Percentiles rank a stretch among this genome's conserved stretches.
These are phyloP conservation scores for Melanotaenia duboulayi DNA, from an alignment of 2,113 vertebrate genomes.

Conservation along the genomic window DNA sequence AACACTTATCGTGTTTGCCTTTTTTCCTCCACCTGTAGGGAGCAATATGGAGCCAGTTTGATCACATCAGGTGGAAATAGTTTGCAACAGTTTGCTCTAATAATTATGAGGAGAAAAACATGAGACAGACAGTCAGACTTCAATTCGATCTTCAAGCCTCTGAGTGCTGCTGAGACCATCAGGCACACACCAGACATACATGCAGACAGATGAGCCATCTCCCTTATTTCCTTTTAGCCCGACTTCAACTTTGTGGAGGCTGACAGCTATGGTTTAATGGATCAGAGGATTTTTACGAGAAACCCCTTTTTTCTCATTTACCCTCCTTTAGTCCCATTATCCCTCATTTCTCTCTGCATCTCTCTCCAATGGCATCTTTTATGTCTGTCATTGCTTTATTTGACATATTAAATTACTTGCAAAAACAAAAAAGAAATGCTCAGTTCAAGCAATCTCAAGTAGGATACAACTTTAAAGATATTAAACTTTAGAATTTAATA, in stretches of 20 bases:
- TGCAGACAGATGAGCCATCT: conserved; percentile 30
- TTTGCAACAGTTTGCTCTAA: not conserved
- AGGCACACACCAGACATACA: conserved; percentile 8
- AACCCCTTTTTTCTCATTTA: conserved; percentile 16
- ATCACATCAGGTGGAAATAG: not conserved
- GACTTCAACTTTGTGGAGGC: conserved; percentile 38
- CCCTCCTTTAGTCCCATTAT: not conserved
- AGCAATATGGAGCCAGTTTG: conserved; percentile 3
- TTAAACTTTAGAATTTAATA: not conserved
- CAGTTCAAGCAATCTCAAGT: not conserved
- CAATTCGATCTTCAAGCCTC: not conserved
- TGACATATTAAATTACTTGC: not conserved
- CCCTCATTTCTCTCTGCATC: not conserved
- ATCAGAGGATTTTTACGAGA: conserved; percentile 46
- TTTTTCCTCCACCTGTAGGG: conserved; percentile 22
- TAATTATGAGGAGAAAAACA: not conserved
- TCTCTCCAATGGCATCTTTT: not conserved
- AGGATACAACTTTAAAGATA: too few species aligned
- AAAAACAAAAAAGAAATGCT: conserved; percentile 2
- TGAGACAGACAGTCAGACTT: not conserved
- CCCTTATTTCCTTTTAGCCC: conserved; percentile 2
- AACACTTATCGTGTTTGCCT: not conserved
- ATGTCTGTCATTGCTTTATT: not conserved
- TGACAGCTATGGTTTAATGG: conserved; percentile 53
- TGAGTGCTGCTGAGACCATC: conserved; percentile 57